Percentiles rank a stretch among this genome's conserved stretches.
These are phyloP conservation scores for Philaenus spumarius DNA, from an alignment of 1,140 invertebrate genomes.

Conservation along the genomic window DNA sequence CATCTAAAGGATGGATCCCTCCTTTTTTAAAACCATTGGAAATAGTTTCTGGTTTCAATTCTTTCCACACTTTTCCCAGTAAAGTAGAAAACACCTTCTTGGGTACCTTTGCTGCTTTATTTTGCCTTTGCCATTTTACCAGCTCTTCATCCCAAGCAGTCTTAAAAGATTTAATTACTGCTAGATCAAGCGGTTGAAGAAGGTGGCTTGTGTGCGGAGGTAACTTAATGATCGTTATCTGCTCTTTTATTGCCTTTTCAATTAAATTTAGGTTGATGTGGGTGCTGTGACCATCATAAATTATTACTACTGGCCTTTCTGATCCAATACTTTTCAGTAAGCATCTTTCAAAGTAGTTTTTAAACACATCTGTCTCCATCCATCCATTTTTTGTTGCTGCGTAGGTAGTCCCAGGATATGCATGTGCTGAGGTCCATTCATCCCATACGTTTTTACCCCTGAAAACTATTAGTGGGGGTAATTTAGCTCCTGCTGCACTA, in stretches of 20 bases:
- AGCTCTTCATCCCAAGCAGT: constrained; percentile 23
- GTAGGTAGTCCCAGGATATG: constrained; percentile 33
- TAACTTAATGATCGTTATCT: constrained; percentile 35
- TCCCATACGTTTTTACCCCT: constrained; percentile 33
- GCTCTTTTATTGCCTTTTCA: constrained; percentile 29
- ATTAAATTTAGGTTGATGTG: constrained; percentile 33
- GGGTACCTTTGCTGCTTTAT: constrained; percentile 29
- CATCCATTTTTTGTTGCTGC: constrained; percentile 34
- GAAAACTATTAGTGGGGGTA: constrained; percentile 33
- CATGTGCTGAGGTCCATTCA: constrained; percentile 22
- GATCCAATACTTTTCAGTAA: constrained; percentile 27
- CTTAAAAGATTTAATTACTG: constrained; percentile 28
- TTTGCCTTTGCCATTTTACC: constrained; percentile 26
- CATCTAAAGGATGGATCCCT: constrained; percentile 28
- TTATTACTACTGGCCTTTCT: constrained; percentile 30
- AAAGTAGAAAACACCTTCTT: constrained; percentile 25
- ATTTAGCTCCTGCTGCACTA: constrained; percentile 31
- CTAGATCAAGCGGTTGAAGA: constrained; percentile 29
- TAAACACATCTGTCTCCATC: no score
- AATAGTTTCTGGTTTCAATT: constrained; percentile 26
- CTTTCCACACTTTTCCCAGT: constrained; percentile 27
- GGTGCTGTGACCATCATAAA: constrained; percentile 37
- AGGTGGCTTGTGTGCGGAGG: no score
- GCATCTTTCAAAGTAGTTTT: constrained; percentile 32
- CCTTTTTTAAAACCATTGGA: constrained; percentile 30